These are phyloP conservation scores for Pemphredon lugubris DNA, from an alignment of 2,888 invertebrate genomes.

Conservation along the genomic window DNA sequence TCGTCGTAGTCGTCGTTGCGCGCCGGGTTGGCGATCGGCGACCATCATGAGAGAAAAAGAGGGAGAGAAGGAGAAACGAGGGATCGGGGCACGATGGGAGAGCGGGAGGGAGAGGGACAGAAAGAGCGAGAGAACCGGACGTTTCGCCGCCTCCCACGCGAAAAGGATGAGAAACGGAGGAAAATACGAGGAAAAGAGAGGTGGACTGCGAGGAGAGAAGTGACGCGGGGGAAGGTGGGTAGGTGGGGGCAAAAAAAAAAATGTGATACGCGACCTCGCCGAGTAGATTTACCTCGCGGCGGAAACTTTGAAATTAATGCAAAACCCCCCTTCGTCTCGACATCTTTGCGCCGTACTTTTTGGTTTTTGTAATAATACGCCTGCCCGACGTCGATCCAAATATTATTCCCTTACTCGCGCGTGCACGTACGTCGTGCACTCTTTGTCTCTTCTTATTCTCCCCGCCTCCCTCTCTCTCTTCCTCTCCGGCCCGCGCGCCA, in stretches of 20 bases:
- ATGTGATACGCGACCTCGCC: not conserved
- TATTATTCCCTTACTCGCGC: no score
- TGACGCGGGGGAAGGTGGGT: no score
- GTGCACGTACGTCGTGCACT: no score
- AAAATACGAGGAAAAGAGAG: slow-evolving; percentile 33
- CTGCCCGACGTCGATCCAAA: not conserved
- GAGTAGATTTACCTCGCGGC: not conserved
- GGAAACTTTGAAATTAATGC: not conserved
- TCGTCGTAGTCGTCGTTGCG: slow-evolving; percentile 28
- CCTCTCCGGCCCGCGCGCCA: no score
- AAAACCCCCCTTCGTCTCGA: no score
- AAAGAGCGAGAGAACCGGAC: slow-evolving; percentile 69
- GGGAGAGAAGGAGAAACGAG: slow-evolving; percentile 1
- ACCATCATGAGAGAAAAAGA: slow-evolving; percentile 1
- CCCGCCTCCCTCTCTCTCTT: not conserved
- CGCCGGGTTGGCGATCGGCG: slow-evolving; percentile 31
- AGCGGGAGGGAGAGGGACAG: slow-evolving; percentile 17
- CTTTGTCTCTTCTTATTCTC: not conserved
- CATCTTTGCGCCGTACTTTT: not conserved
- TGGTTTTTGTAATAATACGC: no score
- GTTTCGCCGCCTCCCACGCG: slow-evolving; percentile 71
- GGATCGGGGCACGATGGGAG: not conserved
- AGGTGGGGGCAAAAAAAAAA: slow-evolving; percentile 2
- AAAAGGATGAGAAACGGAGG: slow-evolving; percentile 49
- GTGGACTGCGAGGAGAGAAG: not conserved